Conservation (phyloP, 2,797 vertebrate genomes). For the Chloroceryle inda region DNA sequence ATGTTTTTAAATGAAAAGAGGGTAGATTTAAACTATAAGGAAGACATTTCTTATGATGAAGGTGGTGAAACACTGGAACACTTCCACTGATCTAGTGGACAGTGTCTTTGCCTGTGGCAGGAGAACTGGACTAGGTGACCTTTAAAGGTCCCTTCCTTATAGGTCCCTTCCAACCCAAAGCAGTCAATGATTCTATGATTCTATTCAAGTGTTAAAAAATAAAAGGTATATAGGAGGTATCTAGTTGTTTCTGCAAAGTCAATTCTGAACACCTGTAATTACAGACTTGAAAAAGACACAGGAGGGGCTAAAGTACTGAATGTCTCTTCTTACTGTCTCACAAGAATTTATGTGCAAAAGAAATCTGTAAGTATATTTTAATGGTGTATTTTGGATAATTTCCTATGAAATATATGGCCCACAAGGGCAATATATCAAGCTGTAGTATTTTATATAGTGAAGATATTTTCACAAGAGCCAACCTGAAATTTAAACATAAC, state of each 20-base stretch:
- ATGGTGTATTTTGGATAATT: neutral
- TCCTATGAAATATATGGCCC: neutral
- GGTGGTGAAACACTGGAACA: too few species aligned
- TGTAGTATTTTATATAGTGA: neutral
- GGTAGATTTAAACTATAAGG: neutral
- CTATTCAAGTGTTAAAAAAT: neutral
- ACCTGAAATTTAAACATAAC: neutral
- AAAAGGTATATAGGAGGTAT: fast-evolving
- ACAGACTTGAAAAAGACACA: neutral
- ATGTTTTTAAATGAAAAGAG: neutral
- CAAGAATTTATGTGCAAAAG: neutral
- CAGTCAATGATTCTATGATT: neutral
- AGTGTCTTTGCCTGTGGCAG: neutral
- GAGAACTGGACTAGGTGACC: neutral
- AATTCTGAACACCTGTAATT: neutral
- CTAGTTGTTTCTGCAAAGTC: neutral
- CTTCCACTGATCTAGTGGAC: neutral
- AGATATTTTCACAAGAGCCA: neutral
- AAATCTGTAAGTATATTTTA: neutral
- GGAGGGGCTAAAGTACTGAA: neutral
- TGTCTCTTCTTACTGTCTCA: neutral
- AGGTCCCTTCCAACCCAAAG: neutral
- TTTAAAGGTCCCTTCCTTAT: neutral
- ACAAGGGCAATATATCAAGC: neutral
- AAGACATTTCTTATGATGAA: too few species aligned